Base-by-base conservation (phyloP, 2,888 invertebrate species). In the Lacanobia oleracea region DNA sequence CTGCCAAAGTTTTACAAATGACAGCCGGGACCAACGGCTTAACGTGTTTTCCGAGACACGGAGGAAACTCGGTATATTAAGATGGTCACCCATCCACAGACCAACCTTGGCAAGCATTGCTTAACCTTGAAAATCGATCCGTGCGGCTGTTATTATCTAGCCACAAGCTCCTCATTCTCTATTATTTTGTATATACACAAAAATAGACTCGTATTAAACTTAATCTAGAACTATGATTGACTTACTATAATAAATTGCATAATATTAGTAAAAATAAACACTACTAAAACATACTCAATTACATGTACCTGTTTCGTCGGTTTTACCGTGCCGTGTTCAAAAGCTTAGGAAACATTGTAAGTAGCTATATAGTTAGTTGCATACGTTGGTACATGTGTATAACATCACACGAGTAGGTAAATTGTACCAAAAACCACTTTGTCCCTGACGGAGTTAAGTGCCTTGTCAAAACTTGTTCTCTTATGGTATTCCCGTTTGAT, bases 401-500 rank as follows among this genome's bases (percentile, higher is more conserved):
- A 59, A 75, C 56, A 67, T 74, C 71, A 43, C 60, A 75, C 64
- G 79, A 73, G 75, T 81, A 85, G 82, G 86, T 83, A 85, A 88
- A 88, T 89, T 90, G 90, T 87, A 83, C 89, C 86, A 87, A 91
- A 92, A 92, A 89, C 90, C 90, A 91, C 90, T 92, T 91, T 91
- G 90, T 91, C 89, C 88, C 89, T 80, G 83, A 85, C 88, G 81
- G 84, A 90, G 91, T 91, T 93, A 94, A 94, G 94, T 93, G 94
- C 90, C 91, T 90, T 94, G 94, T 95, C 95, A 94, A 93, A 94
- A 94, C 92, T 94, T 94, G 92, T 93, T 92, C 93, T 92, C 93
- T 86, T 90, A 91, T 90, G 92, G 89, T 89, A 92, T 91, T 91
- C 92, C 91, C 90, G 87, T 93, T 92, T 95, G 95, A 95, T 95